Conservation (phyloP, 2,113 vertebrate genomes). For the Syngnathoides biaculeatus region DNA sequence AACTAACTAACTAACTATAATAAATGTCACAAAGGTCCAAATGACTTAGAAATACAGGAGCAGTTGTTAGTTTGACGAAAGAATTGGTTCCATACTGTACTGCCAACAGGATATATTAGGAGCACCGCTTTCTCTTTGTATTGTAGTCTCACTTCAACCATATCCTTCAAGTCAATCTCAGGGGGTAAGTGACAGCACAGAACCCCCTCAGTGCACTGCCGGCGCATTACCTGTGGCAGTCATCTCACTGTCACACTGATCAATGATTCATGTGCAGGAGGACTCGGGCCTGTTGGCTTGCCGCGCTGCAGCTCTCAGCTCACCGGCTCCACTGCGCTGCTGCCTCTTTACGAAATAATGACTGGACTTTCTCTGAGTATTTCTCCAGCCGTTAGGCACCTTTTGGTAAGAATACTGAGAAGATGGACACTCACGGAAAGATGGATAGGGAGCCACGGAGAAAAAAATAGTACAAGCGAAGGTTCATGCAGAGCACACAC, state of each 20-base stretch:
- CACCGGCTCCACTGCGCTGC: slow-evolving; percentile 23
- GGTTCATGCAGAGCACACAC: slow-evolving; percentile 56
- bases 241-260: slow-evolving; percentile 69
- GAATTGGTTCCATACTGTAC: background rate
- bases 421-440: slow-evolving; percentile 32
- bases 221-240: slow-evolving; percentile 67
- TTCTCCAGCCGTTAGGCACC: slow-evolving; percentile 18
- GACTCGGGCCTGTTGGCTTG: slow-evolving; percentile 54
- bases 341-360: slow-evolving; percentile 52
- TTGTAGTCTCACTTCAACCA: slow-evolving; percentile 10
- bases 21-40: no score
- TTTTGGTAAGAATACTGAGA: slow-evolving; percentile 23
- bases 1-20: no score
- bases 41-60: no score
- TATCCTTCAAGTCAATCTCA: slow-evolving; percentile 37
- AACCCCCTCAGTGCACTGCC: slow-evolving; percentile 47
- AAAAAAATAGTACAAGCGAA: slow-evolving; percentile 29
- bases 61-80: background rate
- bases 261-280: slow-evolving; percentile 62
- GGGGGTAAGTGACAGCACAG: slow-evolving; percentile 43
- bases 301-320: slow-evolving; percentile 48
- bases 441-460: slow-evolving; percentile 44
- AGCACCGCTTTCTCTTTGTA: background rate
- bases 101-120: background rate
- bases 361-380: slow-evolving; percentile 48